Percentiles rank a stretch among this genome's conserved stretches.
These are phyloP conservation scores for Chionis minor DNA, from an alignment of 2,113 vertebrate species.

Conservation along the genomic window DNA sequence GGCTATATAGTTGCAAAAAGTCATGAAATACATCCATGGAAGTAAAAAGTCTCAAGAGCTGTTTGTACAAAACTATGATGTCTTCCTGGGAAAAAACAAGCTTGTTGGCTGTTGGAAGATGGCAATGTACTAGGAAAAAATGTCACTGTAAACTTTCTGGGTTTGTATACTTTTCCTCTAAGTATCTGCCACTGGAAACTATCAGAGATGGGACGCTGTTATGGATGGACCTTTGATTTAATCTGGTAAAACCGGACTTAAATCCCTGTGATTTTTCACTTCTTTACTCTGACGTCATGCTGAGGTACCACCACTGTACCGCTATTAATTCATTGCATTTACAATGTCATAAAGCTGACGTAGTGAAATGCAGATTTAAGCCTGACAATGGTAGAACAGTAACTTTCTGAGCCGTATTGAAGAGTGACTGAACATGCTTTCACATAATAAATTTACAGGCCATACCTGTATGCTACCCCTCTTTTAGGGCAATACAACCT, in stretches of 20 bases:
- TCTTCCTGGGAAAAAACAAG: not conserved
- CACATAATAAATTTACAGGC: not conserved
- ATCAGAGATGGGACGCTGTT: not conserved
- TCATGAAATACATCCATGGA: not conserved
- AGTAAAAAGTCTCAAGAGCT: not conserved
- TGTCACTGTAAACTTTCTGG: not conserved
- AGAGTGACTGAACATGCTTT: not conserved
- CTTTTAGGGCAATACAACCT: not conserved
- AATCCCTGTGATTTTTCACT: not conserved
- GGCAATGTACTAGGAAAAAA: not conserved
- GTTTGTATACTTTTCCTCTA: not conserved
- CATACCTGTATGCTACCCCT: not conserved
- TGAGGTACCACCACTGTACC: not conserved
- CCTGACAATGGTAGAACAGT: not conserved
- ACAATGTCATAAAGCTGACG: not conserved
- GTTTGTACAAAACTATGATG: not conserved
- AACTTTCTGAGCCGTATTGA: not conserved
- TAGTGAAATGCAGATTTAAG: not conserved
- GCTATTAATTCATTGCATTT: not conserved
- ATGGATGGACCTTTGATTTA: not conserved
- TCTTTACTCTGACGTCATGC: not conserved
- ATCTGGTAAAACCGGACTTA: not conserved
- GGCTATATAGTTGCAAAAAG: not conserved
- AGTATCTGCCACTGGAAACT: not conserved
- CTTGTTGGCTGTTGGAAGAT: not conserved